phyloP scores from a whole-genome alignment of 2,113 vertebrate species.

The Forbesichthys papilliferus region DNA sequence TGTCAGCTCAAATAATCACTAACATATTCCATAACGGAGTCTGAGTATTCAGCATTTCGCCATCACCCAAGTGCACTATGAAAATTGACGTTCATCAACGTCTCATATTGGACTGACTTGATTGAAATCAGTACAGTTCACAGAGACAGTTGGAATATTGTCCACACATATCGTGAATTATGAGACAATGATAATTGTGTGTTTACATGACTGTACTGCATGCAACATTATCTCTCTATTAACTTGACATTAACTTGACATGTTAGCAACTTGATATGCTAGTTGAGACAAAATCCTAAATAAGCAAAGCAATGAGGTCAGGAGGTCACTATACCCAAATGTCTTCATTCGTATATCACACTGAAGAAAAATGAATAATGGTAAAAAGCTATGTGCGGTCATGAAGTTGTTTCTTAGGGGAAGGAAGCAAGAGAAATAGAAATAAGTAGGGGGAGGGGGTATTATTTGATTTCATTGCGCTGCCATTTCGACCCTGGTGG shows the following conservation, averaged over 20 bases:
- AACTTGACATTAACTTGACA: no score
- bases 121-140: no score
- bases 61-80: slow-evolving; percentile 42
- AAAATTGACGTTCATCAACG: slow-evolving; percentile 51
- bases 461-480: slow-evolving; percentile 66
- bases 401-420: slow-evolving; percentile 48
- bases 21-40: neutral
- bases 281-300: no score
- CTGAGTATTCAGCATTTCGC: neutral
- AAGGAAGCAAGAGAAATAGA: slow-evolving; percentile 45
- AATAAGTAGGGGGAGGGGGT: neutral
- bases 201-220: no score
- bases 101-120: slow-evolving; percentile 45
- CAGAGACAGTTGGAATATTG: neutral
- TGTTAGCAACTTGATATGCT: no score
- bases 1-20: neutral
- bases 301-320: no score
- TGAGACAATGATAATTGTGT: neutral
- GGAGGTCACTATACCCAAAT: no score
- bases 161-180: neutral
- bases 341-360: neutral
- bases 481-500: slow-evolving; percentile 74
- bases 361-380: neutral
- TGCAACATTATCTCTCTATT: no score
- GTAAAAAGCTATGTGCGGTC: slow-evolving; percentile 33